These are phyloP conservation scores for Entomobrya multifasciata DNA, from an alignment of 2,888 invertebrate genomes.

Conservation along the genomic window DNA sequence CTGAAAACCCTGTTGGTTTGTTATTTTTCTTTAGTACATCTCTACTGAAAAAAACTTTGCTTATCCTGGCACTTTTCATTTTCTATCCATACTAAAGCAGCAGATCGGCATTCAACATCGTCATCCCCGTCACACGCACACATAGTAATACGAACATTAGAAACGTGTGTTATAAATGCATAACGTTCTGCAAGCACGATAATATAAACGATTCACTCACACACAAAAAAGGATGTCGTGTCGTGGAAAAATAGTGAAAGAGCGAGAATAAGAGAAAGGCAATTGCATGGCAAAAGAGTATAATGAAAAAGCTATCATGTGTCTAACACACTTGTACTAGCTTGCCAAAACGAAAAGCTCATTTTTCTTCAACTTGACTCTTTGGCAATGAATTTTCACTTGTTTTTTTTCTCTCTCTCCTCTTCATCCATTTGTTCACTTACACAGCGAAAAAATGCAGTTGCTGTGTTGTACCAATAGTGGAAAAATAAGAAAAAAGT, in stretches of 20 bases:
- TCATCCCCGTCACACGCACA: not conserved
- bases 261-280: constrained; percentile 32
- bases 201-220: constrained; percentile 1
- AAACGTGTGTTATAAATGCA: not conserved
- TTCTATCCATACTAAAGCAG: not conserved
- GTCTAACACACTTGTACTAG: constrained; percentile 68
- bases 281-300: constrained; percentile 52
- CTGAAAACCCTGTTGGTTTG: not conserved
- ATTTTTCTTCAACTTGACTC: constrained; percentile 66
- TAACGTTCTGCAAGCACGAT: constrained; percentile 2
- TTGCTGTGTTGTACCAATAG: not conserved
- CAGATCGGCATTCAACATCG: not conserved
- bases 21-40: not conserved
- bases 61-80: constrained; percentile 30
- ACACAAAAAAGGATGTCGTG: no score
- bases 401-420: constrained; percentile 4
- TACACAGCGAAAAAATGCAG: not conserved
- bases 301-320: constrained; percentile 71
- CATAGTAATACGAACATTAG: not conserved
- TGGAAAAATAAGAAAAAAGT: not conserved
- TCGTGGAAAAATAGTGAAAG: not conserved
- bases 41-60: constrained; percentile 25
- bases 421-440: not conserved
- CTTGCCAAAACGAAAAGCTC: constrained; percentile 69
- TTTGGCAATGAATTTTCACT: constrained; percentile 67